A percentile compares a stretch with the other conserved stretches of the same genome.
Evolutionary conservation across 2,113 vertebrate species (phyloP).

Genomic region (Vombatus ursinus): DNA sequence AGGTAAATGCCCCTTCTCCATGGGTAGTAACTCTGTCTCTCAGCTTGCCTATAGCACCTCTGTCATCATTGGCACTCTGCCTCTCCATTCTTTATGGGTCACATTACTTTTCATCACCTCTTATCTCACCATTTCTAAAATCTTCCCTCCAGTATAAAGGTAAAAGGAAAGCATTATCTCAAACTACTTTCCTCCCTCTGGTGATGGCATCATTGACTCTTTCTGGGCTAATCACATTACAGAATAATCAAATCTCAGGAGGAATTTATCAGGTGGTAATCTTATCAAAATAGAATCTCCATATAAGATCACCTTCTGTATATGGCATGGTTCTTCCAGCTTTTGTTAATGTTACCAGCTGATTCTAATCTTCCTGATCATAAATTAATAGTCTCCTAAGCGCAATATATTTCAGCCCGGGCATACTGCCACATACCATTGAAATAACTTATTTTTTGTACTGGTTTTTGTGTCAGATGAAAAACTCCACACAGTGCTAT

Average conservation of each 20-base stretch:
- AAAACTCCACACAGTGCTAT: background rate
- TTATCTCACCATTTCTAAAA: constrained; percentile 77
- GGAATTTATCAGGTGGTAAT: constrained; percentile 71
- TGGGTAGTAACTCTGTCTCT: constrained; percentile 67
- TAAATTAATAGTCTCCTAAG: constrained; percentile 1
- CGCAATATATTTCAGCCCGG: constrained; percentile 44
- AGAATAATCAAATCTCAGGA: constrained; percentile 63
- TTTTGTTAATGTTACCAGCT: constrained; percentile 22
- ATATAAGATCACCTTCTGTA: constrained; percentile 20
- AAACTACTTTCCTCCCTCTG: constrained; percentile 58
- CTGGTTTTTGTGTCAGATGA: background rate
- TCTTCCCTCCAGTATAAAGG: constrained; percentile 57
- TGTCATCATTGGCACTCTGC: constrained; percentile 55
- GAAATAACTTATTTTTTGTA: background rate
- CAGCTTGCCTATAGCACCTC: constrained; percentile 64
- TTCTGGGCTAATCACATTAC: constrained; percentile 71
- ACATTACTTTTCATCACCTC: constrained; percentile 69
- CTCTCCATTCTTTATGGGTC: constrained; percentile 67
- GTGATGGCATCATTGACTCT: constrained; percentile 61
- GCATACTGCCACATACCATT: background rate
- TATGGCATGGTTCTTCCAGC: constrained; percentile 40
- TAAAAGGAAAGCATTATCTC: constrained; percentile 73
- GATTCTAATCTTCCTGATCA: constrained; percentile 27
- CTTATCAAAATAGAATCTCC: constrained; percentile 61
- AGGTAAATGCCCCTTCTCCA: constrained; percentile 63